phyloP scores from a whole-genome alignment of 2,797 vertebrate genomes.

The Tinamus major region DNA sequence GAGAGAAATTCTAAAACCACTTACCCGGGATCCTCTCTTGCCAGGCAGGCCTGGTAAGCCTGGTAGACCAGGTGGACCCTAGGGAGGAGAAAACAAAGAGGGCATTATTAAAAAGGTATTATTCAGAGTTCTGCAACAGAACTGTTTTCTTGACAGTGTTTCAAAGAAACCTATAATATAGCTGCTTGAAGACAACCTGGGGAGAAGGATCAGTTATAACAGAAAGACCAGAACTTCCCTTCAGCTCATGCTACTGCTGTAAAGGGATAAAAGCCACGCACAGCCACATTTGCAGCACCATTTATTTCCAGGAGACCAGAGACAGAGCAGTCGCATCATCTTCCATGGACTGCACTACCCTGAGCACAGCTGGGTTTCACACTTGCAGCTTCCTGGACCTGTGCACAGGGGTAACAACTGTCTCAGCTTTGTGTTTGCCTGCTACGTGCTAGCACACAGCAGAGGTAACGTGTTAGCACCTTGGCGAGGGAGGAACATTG shows the following conservation, averaged over 20 bases:
- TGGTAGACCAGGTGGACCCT: slow-evolving; percentile 91
- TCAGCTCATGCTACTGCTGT: accelerated
- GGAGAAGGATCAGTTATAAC: not conserved
- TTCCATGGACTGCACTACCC: not conserved
- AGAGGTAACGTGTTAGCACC: not conserved
- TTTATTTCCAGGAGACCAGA: accelerated
- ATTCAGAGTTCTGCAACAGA: not conserved
- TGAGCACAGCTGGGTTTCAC: not conserved
- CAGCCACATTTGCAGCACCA: not conserved
- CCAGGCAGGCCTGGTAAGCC: slow-evolving; percentile 91
- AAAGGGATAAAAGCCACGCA: not conserved
- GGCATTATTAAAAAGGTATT: not conserved
- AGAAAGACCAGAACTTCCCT: not conserved
- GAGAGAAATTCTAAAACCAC: slow-evolving; percentile 62
- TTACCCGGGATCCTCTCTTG: slow-evolving; percentile 92
- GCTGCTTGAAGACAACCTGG: not conserved
- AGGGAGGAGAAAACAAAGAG: not conserved
- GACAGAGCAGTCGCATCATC: not conserved
- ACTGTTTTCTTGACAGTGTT: not conserved
- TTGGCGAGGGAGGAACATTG: not conserved
- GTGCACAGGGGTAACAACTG: not conserved
- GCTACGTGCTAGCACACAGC: not conserved
- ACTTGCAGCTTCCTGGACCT: not conserved
- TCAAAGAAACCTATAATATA: not conserved
- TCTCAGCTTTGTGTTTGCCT: not conserved